A percentile compares a stretch with the other conserved stretches of the same genome.
Evolutionary conservation across 2,113 vertebrate species (phyloP).

Genomic region (Pedetes capensis): DNA sequence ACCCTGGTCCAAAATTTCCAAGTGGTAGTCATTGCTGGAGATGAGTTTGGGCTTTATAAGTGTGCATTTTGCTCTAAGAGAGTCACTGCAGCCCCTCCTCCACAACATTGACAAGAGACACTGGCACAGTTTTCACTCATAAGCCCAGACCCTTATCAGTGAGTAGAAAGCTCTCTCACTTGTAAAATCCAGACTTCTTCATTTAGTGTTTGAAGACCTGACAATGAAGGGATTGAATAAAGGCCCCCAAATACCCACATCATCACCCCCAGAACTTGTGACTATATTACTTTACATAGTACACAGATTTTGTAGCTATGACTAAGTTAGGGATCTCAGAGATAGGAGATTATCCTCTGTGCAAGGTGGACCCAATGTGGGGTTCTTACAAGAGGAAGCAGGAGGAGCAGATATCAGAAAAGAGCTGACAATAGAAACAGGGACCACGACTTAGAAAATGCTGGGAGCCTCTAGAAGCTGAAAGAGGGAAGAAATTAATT

Average conservation of each 20-base stretch:
- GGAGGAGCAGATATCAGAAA: neutral
- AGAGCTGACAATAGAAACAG: neutral
- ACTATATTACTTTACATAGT: neutral
- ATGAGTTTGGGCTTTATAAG: neutral
- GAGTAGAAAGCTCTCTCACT: neutral
- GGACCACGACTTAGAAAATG: neutral
- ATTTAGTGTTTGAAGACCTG: neutral
- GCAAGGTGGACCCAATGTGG: neutral
- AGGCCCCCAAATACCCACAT: neutral
- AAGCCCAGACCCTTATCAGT: neutral
- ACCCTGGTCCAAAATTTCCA: neutral
- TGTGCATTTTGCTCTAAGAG: neutral
- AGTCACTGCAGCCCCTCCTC: fast-evolving
- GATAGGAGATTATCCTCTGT: neutral
- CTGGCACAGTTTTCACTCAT: neutral
- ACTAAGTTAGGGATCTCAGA: neutral
- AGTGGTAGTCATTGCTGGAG: neutral
- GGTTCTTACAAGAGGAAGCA: neutral
- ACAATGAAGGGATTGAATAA: neutral
- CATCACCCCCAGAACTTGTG: neutral
- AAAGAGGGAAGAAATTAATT: neutral
- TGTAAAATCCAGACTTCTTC: neutral
- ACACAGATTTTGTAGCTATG: neutral
- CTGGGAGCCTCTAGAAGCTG: neutral
- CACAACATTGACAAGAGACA: neutral